Evolutionary conservation across 1,140 invertebrate genomes (phyloP), one percentile per base, ranked within the genome.

Genomic region (Dinoponera quadriceps): DNA sequence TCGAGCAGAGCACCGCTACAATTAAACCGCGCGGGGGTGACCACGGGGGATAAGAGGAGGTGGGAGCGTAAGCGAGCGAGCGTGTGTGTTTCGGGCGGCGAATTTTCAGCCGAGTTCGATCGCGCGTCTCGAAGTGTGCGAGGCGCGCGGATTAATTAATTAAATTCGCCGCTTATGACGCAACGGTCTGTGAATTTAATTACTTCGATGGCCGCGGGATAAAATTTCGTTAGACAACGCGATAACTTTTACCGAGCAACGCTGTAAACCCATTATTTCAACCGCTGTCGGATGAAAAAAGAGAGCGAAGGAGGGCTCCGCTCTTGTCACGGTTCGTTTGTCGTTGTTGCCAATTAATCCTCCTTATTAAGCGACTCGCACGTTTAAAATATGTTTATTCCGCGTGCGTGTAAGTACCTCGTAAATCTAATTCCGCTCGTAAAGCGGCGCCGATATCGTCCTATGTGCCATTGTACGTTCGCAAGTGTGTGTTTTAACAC

Each of bases 161-260:
- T 69, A 80, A 80, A 80, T 80, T 69, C 65, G 51, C 60, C 27
- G 48, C n/a, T 77, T 71, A 71, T n/a, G n/a, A 71, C 54, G 75
- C 29, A 78, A 57, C 51, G 22, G 25, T 14, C 59, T 63, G 38
- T 80, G 51, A 80, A 71, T 69, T 57, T 71, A 69, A 80, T 80
- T 71, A 80, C 33, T 69, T 57, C 51, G 51, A 69, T 69, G 51
- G 20, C 20, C 5, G 22, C 25, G 51, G 0, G 48, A 80, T 71
- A 80, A 71, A 80, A 80, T 80, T 80, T 80, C 57, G 65, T 7
- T n/a, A 57, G 18, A 16, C 7, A 55, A 14, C 18, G 18, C 18
- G 9, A 27, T 29, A 57, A 69, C 29, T 77, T 65, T 77, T 20
- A 0, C 22, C 5, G 29, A 18, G 22, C 25, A 57, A n/a, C 14